These are phyloP conservation scores for Elmis aenea DNA, from an alignment of 2,888 invertebrate species.

Conservation along the genomic window DNA sequence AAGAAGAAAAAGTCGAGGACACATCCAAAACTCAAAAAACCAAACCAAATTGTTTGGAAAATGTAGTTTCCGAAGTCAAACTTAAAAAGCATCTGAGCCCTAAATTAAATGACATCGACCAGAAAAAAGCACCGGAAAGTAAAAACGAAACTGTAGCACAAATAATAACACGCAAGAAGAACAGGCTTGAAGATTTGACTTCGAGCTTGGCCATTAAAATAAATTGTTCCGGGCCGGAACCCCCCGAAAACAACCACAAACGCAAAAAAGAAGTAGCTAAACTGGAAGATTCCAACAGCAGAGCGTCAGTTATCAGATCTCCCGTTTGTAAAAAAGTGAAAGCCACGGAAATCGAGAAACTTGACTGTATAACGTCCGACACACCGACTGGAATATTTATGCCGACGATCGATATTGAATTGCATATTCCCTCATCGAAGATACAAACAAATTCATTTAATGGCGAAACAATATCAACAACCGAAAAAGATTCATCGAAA, in stretches of 20 bases:
- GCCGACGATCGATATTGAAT: slow-evolving; percentile 62
- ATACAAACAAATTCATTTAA: slow-evolving; percentile 8
- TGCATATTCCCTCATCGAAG: slow-evolving; percentile 41
- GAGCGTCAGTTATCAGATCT: slow-evolving; percentile 56
- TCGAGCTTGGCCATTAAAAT: slow-evolving; percentile 59
- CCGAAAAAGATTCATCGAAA: background rate
- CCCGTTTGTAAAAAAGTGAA: slow-evolving; percentile 52
- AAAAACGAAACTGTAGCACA: slow-evolving; percentile 38
- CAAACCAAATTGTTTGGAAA: slow-evolving; percentile 30
- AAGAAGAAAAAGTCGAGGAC: slow-evolving; percentile 37
- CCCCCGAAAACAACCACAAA: slow-evolving; percentile 49
- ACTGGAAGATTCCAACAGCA: slow-evolving; percentile 45
- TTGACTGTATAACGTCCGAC: slow-evolving; percentile 29
- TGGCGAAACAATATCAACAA: background rate
- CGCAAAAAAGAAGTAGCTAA: slow-evolving; percentile 44
- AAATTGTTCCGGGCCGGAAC: slow-evolving; percentile 32
- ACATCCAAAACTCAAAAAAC: slow-evolving; percentile 7
- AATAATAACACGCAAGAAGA: slow-evolving; percentile 60
- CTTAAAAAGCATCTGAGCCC: slow-evolving; percentile 38
- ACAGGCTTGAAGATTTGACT: slow-evolving; percentile 57
- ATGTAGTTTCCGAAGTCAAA: slow-evolving; percentile 41
- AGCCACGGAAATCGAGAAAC: slow-evolving; percentile 48
- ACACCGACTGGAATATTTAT: slow-evolving; percentile 66
- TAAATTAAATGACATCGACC: slow-evolving; percentile 12
- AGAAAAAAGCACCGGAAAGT: slow-evolving; percentile 21